These are phyloP conservation scores for Cairina moschata DNA, from an alignment of 2,113 vertebrate genomes.

Conservation along the genomic window DNA sequence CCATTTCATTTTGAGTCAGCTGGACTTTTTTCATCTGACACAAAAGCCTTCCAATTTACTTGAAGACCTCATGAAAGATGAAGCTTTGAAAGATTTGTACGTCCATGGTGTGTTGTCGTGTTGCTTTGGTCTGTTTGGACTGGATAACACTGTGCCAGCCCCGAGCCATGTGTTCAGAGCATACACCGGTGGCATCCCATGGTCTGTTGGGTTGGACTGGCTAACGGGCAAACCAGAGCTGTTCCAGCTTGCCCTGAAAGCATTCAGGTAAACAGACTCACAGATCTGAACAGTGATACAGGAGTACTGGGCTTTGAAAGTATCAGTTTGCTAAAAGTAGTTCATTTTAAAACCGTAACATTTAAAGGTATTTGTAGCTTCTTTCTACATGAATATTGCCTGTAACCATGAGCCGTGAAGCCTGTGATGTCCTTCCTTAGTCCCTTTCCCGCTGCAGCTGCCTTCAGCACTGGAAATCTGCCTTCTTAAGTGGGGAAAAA, in stretches of 20 bases:
- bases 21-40: constrained; percentile 82
- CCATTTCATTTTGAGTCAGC: constrained; percentile 84
- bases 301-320: background rate
- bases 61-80: constrained; percentile 86
- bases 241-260: constrained; percentile 89
- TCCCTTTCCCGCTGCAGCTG: background rate
- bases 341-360: background rate
- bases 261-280: constrained; percentile 88
- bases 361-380: background rate
- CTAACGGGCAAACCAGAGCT: constrained; percentile 89
- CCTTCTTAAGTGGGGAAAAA: background rate
- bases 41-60: constrained; percentile 81
- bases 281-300: too few relatives aligned
- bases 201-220: constrained; percentile 92
- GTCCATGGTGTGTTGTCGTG: constrained; percentile 87
- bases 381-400: background rate
- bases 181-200: constrained; percentile 89
- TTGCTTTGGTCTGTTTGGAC: constrained; percentile 86
- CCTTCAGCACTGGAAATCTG: background rate
- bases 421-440: background rate
- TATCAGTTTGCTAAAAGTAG: background rate
- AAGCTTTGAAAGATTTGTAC: constrained; percentile 85
- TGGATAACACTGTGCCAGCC: constrained; percentile 83
- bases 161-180: constrained; percentile 89
- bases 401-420: background rate